Evolutionary conservation across 2,797 vertebrate species (phyloP).

Genomic region (Melanotaenia trifasciata): DNA sequence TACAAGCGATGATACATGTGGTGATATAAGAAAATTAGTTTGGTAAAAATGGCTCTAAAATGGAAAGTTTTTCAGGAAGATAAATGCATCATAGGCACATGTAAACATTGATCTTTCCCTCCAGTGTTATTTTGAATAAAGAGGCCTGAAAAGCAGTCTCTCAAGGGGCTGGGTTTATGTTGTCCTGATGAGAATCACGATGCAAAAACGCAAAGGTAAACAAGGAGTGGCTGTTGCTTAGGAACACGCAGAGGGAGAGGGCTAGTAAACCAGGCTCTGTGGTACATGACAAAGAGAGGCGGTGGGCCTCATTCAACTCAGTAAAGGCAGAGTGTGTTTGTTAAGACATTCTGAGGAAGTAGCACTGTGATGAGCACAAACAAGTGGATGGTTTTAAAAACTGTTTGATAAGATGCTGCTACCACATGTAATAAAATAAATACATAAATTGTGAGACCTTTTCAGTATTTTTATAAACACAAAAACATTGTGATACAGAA

Average conservation of each 20-base stretch:
- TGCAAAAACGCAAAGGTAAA: slow-evolving; percentile 83
- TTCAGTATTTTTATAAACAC: not conserved
- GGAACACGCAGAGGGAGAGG: slow-evolving; percentile 74
- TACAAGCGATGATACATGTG: not conserved
- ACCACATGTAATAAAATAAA: slow-evolving; percentile 17
- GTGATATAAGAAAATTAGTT: slow-evolving; percentile 4
- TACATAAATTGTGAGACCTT: not conserved
- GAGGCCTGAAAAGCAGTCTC: slow-evolving; percentile 50
- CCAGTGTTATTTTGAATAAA: slow-evolving; percentile 56
- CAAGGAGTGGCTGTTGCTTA: slow-evolving; percentile 84
- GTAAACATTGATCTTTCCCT: slow-evolving; percentile 23
- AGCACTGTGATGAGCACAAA: slow-evolving; percentile 7
- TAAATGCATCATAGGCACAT: not conserved
- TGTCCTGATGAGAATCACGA: slow-evolving; percentile 76
- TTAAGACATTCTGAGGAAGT: slow-evolving; percentile 30
- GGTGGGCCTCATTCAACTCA: slow-evolving; percentile 57
- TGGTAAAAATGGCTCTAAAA: slow-evolving; percentile 12
- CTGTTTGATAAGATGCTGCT: slow-evolving; percentile 2
- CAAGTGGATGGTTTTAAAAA: slow-evolving; percentile 17
- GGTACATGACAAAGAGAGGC: slow-evolving; percentile 37
- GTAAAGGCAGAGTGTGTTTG: slow-evolving; percentile 20
- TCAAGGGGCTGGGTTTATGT: slow-evolving; percentile 46
- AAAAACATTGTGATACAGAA: not conserved
- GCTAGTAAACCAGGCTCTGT: slow-evolving; percentile 65
- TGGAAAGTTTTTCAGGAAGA: slow-evolving; percentile 1